A percentile compares a stretch with the other conserved stretches of the same genome.
phyloP scores from a whole-genome alignment of 2,113 vertebrate species.

The Calypte anna region DNA sequence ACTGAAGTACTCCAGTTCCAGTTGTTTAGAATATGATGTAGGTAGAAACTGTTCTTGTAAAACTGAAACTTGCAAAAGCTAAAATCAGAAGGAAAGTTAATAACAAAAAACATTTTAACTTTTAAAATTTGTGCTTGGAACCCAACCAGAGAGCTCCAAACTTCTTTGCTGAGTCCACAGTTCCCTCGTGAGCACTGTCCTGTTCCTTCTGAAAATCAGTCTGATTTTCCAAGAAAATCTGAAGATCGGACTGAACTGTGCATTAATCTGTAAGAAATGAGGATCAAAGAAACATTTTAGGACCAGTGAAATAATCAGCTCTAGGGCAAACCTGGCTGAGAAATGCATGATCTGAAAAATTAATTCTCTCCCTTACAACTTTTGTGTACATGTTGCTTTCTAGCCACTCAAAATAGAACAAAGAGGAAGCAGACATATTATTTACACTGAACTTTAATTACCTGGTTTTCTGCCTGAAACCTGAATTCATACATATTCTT shows the following conservation, averaged over 20 bases:
- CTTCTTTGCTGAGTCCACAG: neutral
- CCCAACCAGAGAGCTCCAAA: neutral
- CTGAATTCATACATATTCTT: neutral
- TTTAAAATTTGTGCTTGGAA: neutral
- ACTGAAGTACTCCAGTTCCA: constrained; percentile 43
- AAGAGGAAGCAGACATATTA: neutral
- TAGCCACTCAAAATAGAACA: neutral
- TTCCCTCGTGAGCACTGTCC: neutral
- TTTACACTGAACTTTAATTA: neutral
- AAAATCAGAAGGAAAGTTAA: constrained; percentile 46
- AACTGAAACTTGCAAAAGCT: constrained; percentile 4
- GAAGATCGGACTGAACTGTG: neutral
- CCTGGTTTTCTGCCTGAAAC: neutral
- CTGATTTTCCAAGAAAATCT: neutral
- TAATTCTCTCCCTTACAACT: neutral
- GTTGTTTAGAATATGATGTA: constrained; percentile 42
- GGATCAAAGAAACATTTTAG: neutral
- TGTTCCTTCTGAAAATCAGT: neutral
- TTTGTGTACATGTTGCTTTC: neutral
- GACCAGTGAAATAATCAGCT: constrained; percentile 15
- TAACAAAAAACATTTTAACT: neutral
- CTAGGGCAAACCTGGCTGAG: neutral
- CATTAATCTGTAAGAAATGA: neutral
- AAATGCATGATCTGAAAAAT: neutral
- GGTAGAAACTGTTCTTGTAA: constrained; percentile 17